These are phyloP conservation scores for Nasonia vitripennis DNA, from an alignment of 1,140 invertebrate genomes.

Conservation along the genomic window DNA sequence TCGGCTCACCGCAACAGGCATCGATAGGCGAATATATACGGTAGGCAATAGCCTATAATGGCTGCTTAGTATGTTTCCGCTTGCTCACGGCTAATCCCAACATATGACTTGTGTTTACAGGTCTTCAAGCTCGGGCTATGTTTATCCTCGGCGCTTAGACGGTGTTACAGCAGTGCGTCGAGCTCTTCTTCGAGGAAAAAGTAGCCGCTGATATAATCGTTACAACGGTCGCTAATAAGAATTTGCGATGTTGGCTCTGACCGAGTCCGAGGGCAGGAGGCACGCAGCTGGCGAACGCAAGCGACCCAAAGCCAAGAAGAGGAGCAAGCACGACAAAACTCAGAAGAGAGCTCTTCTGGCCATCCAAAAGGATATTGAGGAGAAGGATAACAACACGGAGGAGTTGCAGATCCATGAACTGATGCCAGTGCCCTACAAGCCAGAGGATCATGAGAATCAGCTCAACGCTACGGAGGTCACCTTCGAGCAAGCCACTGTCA, in stretches of 20 bases:
- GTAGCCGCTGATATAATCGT: neutral
- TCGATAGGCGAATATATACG: neutral
- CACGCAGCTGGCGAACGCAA: constrained; percentile 41
- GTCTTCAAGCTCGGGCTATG: neutral
- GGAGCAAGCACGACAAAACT: constrained; percentile 36
- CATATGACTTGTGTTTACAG: constrained; percentile 36
- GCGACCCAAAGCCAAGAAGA: constrained; percentile 38
- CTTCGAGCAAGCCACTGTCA: constrained; percentile 36
- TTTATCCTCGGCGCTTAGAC: neutral
- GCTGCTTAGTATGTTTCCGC: neutral
- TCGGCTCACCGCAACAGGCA: neutral
- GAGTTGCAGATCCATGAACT: constrained; percentile 48
- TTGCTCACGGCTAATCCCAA: neutral
- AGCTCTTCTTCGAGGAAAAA: neutral
- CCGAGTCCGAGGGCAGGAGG: constrained; percentile 41
- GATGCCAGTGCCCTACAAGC: constrained; percentile 47
- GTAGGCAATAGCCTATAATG: neutral
- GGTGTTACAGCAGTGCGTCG: neutral
- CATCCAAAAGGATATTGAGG: constrained; percentile 39
- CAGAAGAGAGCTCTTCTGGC: constrained; percentile 38
- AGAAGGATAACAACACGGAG: constrained; percentile 30
- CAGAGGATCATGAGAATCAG: constrained; percentile 31
- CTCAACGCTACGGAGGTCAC: constrained; percentile 31
- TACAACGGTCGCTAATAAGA: neutral
- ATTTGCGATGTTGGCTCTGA: constrained; percentile 38